Evolutionary conservation across 2,797 vertebrate genomes (phyloP).

Genomic region (Acridotheres tristis): DNA sequence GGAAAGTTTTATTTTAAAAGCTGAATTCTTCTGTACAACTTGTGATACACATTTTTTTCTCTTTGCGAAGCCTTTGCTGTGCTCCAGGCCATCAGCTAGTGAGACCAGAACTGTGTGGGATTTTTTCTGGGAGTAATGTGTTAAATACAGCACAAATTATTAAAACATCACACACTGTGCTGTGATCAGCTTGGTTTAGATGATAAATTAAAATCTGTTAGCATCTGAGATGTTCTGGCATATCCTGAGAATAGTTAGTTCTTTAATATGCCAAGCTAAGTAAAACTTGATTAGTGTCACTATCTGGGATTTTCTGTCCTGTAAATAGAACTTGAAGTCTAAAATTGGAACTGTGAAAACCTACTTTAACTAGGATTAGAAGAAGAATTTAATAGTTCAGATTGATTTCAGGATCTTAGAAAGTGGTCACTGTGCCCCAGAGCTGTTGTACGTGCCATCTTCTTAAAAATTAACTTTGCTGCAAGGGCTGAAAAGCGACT

Average conservation of each 20-base stretch:
- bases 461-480: not conserved
- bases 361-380: slow-evolving; percentile 30
- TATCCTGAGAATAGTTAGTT: slow-evolving; percentile 21
- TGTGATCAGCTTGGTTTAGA: slow-evolving; percentile 19
- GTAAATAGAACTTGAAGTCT: slow-evolving; percentile 47
- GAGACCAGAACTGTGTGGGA: not conserved
- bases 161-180: not conserved
- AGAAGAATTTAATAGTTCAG: not conserved
- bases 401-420: not conserved
- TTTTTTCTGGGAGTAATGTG: not conserved
- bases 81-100: not conserved
- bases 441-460: accelerated
- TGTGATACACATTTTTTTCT: not conserved
- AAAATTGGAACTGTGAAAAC: slow-evolving; percentile 44
- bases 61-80: not conserved
- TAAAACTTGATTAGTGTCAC: slow-evolving; percentile 61
- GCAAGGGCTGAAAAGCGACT: not conserved
- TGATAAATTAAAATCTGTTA: slow-evolving; percentile 32
- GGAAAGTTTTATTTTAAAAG: not conserved
- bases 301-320: slow-evolving; percentile 48
- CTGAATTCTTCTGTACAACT: not conserved
- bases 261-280: slow-evolving; percentile 40
- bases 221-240: slow-evolving; percentile 27
- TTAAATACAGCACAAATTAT: not conserved
- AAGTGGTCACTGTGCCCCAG: not conserved